Conservation (phyloP, 1,140 invertebrate species). For the Aphis craccivora region DNA sequence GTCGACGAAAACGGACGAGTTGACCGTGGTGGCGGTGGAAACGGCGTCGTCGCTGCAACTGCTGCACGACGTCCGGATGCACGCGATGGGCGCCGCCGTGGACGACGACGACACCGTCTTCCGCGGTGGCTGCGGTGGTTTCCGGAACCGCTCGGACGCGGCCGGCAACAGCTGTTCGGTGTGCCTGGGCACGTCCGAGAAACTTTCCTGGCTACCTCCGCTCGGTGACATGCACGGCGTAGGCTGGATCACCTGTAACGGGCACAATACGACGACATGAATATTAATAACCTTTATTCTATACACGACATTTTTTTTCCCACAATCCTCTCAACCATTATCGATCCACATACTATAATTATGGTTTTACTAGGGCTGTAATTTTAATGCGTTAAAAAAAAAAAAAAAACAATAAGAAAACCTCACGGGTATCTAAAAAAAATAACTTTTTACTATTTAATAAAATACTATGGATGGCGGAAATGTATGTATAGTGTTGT, state of each 20-base stretch:
- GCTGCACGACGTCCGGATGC: slow-evolving; percentile 77
- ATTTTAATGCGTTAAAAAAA: no score
- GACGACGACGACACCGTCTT: slow-evolving; percentile 60
- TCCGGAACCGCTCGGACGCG: slow-evolving; percentile 34
- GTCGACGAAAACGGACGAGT: slow-evolving; percentile 71
- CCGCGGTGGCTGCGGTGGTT: slow-evolving; percentile 26
- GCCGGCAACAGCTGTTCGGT: slow-evolving; percentile 59
- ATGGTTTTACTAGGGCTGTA: no score
- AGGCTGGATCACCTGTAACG: slow-evolving; percentile 72
- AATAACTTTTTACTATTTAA: no score
- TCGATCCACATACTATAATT: no score
- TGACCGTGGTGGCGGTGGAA: slow-evolving; percentile 54
- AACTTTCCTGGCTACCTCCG: slow-evolving; percentile 74
- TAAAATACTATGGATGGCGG: no score
- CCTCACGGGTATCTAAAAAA: no score
- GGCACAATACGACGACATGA: not conserved
- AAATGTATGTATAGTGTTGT: no score
- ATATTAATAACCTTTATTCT: not conserved
- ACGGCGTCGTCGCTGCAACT: slow-evolving; percentile 61
- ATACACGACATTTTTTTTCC: no score
- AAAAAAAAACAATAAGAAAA: no score
- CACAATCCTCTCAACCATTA: no score
- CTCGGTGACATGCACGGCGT: slow-evolving; percentile 83
- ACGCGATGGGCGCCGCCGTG: slow-evolving; percentile 75
- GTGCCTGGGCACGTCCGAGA: slow-evolving; percentile 64